These are phyloP conservation scores for Pentalonia nigronervosa DNA, from an alignment of 1,140 invertebrate genomes.

Conservation along the genomic window DNA sequence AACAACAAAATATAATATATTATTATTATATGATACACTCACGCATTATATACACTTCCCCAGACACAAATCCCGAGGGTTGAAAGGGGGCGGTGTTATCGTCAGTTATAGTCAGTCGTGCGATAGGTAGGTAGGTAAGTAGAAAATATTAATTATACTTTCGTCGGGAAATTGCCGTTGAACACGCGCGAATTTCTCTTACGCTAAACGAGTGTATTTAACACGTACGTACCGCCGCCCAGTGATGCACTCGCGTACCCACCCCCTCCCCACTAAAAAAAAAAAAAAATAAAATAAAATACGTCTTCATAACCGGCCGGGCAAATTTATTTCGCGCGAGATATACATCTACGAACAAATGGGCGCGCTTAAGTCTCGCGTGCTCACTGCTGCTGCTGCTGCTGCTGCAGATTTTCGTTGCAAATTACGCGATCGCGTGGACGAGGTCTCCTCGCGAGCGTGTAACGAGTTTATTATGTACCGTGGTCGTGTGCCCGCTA, in stretches of 20 bases:
- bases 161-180: background rate
- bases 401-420: background rate
- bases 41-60: background rate
- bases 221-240: background rate
- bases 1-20: too few relatives aligned
- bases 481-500: background rate
- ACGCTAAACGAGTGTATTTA: background rate
- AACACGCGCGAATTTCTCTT: background rate
- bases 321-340: background rate
- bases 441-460: background rate
- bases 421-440: background rate
- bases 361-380: background rate
- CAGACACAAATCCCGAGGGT: background rate
- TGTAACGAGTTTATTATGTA: background rate
- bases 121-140: background rate
- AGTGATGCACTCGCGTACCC: too few relatives aligned
- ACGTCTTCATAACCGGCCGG: too few relatives aligned
- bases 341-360: background rate
- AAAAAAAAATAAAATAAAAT: too few relatives aligned
- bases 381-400: too few relatives aligned
- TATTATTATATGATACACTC: background rate
- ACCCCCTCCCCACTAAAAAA: too few relatives aligned
- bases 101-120: background rate
- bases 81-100: background rate
- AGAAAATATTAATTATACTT: slow-evolving; percentile 1